Evolutionary conservation across 1,140 invertebrate genomes (phyloP), one percentile per base, ranked within the genome.

Genomic region (Centruroides vittatus): DNA sequence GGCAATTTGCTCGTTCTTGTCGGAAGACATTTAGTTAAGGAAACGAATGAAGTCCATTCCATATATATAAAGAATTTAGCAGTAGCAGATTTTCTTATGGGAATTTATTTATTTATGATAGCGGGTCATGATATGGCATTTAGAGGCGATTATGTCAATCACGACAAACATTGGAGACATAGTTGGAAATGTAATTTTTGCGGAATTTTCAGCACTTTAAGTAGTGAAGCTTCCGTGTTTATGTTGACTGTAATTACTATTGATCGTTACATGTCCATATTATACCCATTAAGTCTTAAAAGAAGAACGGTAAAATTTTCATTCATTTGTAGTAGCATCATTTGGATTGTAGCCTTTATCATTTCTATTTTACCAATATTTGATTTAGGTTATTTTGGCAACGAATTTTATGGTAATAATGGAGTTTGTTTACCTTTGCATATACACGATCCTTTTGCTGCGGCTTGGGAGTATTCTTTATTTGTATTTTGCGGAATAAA

Each of bases 71-170:
- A 80, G 56, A 88, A 87, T 72, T 74, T 88, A 47, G 83, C 86
- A 81, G 77, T 82, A 11, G 82, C 86, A 8, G 86, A 89, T 73
- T 76, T 86, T 65, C 70, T 88, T 36, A 88, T 88, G 84, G 85
- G 85, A 2, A 69, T 88, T 55, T 89, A 88, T 72, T 74, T 88
- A 55, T 70, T 85, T 13, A 74, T 82, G 53, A 83, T 89, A 65
- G 85, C 80, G 5, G 70, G 80, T 35, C 76, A 83, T 68, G 86
- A 89, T 70, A 69, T 78, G 35, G 73, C 76, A 54, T 86, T 78
- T 68, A 72, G 84, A 12, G 78, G 79, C 52, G 73, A 74, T 52
- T 89, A 86, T 71, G 78, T 82, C 64, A 67, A 72, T 58, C 73
- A 82, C 58, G 81, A 84, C 4, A 74, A 75, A 35, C 67, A 74